Base-by-base conservation (phyloP, 2,888 invertebrate species). In the Atrina japonica region DNA sequence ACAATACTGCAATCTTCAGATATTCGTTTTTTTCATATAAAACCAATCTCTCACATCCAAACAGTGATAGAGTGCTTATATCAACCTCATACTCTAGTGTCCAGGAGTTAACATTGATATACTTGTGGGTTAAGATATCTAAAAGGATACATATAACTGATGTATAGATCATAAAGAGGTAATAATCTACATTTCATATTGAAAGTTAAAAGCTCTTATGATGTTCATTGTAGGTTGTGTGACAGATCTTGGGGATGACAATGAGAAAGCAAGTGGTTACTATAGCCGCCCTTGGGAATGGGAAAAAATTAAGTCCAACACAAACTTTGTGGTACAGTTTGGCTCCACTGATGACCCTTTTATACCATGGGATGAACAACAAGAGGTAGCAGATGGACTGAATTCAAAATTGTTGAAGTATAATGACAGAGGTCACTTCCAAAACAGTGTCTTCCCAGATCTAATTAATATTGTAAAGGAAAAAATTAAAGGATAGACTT, bases 311-410 rank as follows among this genome's bases (percentile, higher is more conserved):
- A 79, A 73, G 49, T 55, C 61, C 6, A 87, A 89, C 60, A 56
- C 78, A 7, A 66, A 77, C 3, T 82, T 84, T 66, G 70, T 85
- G 35, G 78, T 83, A 3, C 88, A 88, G 80, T 88, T 87, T 76
- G 88, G 86, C 1, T 88, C 88, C 5, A 83, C 78, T 7, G 87
- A 87, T 63, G 88, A 88, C 55, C 88, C 85, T 1, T 87, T 87
- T 67, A 80, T 88, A 50, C 81, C 86, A 0, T 88, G 86, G 86
- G 74, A 77, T 29, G 83, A 84, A 40, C 86, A 86, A 59, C 70
- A 82, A 49, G 68, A 83, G 25, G 87, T 87, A 1, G 83, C 83
- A 6, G 75, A 83, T 1, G 78, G 78, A 2, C 70, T 88, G 23
- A 50, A 77, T 3, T 60, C 85, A 0, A 82, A 85, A 27, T 68